Base-by-base conservation (phyloP, 1,140 invertebrate genomes). In the Aricia agestis region DNA sequence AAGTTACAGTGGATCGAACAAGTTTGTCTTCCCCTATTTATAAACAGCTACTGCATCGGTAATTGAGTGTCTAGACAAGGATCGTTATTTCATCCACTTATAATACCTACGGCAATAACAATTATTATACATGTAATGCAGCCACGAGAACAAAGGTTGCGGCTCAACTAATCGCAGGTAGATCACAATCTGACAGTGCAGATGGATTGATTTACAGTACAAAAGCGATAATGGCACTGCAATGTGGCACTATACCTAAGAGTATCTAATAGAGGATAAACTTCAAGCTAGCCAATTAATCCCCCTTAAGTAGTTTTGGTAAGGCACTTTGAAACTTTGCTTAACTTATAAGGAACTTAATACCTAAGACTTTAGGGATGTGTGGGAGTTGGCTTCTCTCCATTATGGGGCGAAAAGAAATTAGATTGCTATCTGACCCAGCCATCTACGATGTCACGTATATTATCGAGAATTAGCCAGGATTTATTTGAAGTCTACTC, bases 161-260 rank as follows among this genome's bases (percentile, higher is more conserved):
- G 74, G 75, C 78, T 77, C 76, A 77, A 70, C 74, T 74, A 76
- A 72, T 78, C 76, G 65, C 67, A 11, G 17, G 59, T 25, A 78
- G 80, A 83, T 82, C 74, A 78, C 81, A 82, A 87, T 87, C 80
- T 76, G 76, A 80, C 76, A 80, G 78, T 84, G 83, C 82, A 77
- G 74, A 82, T 79, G 72, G 72, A 76, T 77, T 83, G 79, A 85
- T 85, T 84, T 82, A 84, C 81, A 82, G 79, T 78, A 81, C 75
- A 82, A 87, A 85, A 84, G 83, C 82, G 80, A 83, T 85, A 85
- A 87, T 87, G 76, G 79, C 77, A 72, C 69, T 57, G 68, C 83
- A 82, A 85, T 80, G 78, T 79, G 74, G 25, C 25, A 36, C 67
- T 13, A 11, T 31, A 52, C 45, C 45, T 11, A 11, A 52, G 45